phyloP scores from a whole-genome alignment of 2,797 vertebrate genomes.

The Peromyscus eremicus region DNA sequence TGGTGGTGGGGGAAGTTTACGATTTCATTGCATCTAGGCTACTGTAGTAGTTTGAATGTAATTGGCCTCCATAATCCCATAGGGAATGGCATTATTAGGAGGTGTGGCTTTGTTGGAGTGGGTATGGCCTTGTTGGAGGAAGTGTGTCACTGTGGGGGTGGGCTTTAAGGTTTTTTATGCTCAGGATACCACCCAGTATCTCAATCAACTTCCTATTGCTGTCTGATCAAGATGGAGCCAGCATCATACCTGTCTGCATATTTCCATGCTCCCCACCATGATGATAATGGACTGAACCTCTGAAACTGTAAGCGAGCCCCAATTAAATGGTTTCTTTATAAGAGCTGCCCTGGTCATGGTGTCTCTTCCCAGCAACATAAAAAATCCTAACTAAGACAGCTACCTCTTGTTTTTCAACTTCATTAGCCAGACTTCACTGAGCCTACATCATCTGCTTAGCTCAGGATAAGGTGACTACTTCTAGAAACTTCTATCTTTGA shows the following conservation, averaged over 20 bases:
- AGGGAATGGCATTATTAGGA: neutral
- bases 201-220: neutral
- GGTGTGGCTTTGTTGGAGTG: neutral
- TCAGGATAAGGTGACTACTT: neutral
- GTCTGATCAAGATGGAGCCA: neutral
- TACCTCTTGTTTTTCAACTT: conserved; percentile 43
- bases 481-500: neutral
- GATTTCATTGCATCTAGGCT: conserved; percentile 46
- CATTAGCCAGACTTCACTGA: neutral
- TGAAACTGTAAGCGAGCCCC: neutral
- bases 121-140: neutral
- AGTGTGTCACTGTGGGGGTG: neutral
- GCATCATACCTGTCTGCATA: neutral
- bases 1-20: neutral
- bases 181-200: neutral
- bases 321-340: neutral
- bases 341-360: neutral
- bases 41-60: neutral
- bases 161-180: neutral
- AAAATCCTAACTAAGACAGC: neutral
- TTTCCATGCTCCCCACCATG: neutral
- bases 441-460: neutral
- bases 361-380: neutral
- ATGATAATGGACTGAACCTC: neutral
- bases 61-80: neutral